Evolutionary conservation across 2,113 vertebrate genomes (phyloP), one percentile per base, ranked within the genome.

Genomic region (Leptobrachium ailaonicum): DNA sequence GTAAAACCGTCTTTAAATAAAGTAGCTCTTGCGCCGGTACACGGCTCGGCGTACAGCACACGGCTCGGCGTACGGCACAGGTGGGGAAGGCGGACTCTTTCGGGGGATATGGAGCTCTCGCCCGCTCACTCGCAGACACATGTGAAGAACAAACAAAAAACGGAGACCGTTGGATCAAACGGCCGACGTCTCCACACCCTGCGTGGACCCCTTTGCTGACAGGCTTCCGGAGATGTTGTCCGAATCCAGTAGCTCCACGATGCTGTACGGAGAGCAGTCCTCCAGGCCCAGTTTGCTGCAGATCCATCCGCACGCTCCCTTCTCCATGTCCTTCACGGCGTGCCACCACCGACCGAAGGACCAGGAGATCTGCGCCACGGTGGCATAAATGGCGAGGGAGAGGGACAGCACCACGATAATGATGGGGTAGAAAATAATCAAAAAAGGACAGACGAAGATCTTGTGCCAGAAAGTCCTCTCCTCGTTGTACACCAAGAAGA

Each of bases 391-490:
- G 11, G 94, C 96, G 87, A 99, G 88, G 10, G 95, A 96, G 79
- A 96, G 83, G 0, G 97, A 96, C 87, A 98, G 80, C 7, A 89
- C 92, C 95, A 98, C 95, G 85, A 99, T 99, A 85, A 99, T 95
- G 88, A 96, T 87, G 1, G 98, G 98, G 82, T 99, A 99, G 89
- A 96, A 97, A 83, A 99, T 95, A 70, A 99, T 96, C 78, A 99
- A 92, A 83, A 96, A 96, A 32, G 98, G 98, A 79, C 98, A 99
- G 80, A 94, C 92, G 1, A 95, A 97, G 32, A 99, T 95, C 90
- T 99, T 99, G 88, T 99, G 98, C 96, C 97, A 99, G 90, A 99
- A 99, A 83, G 97, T 98, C 91, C 97, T 95, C 83, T 99, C 96
- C 88, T 99, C 98, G 0, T 99, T 99, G 90, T 98, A 99, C 70